Evolutionary conservation across 2,797 vertebrate genomes (phyloP).

Genomic region (Emydoidea blandingii): DNA sequence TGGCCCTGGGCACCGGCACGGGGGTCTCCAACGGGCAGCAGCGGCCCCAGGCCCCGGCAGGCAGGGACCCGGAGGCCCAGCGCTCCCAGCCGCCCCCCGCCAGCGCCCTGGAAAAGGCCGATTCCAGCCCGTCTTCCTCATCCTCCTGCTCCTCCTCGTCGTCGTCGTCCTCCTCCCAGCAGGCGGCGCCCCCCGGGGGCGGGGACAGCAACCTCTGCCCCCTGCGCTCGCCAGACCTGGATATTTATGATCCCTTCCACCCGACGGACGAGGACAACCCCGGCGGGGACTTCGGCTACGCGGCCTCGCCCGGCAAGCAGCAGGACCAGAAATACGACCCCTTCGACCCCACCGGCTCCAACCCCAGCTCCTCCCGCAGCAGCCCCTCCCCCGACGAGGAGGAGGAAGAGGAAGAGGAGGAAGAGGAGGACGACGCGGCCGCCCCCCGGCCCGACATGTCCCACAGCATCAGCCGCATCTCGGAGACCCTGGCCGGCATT

Average conservation of each 20-base stretch:
- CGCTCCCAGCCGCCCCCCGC: conserved; percentile 37
- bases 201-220: conserved; percentile 46
- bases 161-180: conserved; percentile 79
- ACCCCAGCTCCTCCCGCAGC: conserved; percentile 82
- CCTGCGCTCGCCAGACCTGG: conserved; percentile 70
- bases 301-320: conserved; percentile 51
- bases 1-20: conserved; percentile 77
- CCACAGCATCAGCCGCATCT: conserved; percentile 80
- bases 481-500: conserved; percentile 80
- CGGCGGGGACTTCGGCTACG: conserved; percentile 69
- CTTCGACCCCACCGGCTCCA: conserved; percentile 95
- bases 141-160: conserved; percentile 87
- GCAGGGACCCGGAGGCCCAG: conserved; percentile 52
- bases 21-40: conserved; percentile 59
- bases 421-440: conserved; percentile 61
- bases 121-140: conserved; percentile 77
- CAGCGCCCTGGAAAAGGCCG: conserved; percentile 50
- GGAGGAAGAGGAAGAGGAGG: conserved; percentile 62
- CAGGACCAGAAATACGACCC: conserved; percentile 95
- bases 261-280: conserved; percentile 85
- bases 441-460: conserved; percentile 52
- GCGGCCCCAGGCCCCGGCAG: conserved; percentile 51
- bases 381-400: conserved; percentile 78
- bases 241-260: conserved; percentile 92
- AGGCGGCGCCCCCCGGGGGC: conserved; percentile 5